Evolutionary conservation across 1,140 invertebrate genomes (phyloP).

Genomic region (Polypedilum vanderplanki): DNA sequence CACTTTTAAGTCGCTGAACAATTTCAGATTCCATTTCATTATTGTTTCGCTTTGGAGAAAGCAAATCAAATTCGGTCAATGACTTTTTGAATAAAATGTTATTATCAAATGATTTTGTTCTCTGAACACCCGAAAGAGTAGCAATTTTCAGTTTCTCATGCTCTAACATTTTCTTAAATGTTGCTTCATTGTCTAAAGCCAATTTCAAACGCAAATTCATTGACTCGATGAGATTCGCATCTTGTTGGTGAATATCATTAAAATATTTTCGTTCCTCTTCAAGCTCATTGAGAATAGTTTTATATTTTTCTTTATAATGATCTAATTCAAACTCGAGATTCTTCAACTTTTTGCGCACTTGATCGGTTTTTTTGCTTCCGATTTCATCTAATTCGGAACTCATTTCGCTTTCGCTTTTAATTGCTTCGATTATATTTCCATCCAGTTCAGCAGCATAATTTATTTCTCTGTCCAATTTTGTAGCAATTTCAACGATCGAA

Average conservation of each 20-base stretch:
- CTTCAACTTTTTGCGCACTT: constrained; percentile 40
- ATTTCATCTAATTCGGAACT: constrained; percentile 45
- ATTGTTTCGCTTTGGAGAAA: constrained; percentile 40
- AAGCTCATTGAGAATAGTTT: constrained; percentile 2
- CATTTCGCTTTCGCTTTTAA: constrained; percentile 46
- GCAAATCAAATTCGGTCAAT: constrained; percentile 34
- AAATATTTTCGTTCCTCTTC: constrained; percentile 47
- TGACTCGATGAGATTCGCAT: constrained; percentile 54
- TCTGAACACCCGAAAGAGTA: constrained; percentile 44
- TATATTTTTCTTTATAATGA: constrained; percentile 16
- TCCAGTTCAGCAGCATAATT: constrained; percentile 54
- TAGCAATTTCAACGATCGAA: constrained; percentile 52
- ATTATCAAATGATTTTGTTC: constrained; percentile 39
- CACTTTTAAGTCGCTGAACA: constrained; percentile 45
- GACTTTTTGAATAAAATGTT: constrained; percentile 37
- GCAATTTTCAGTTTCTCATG: constrained; percentile 48
- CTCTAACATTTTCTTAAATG: constrained; percentile 52
- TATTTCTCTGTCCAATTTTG: constrained; percentile 51
- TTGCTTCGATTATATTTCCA: constrained; percentile 50
- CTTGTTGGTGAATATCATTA: constrained; percentile 50
- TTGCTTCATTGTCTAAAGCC: constrained; percentile 53
- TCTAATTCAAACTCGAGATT: constrained; percentile 39
- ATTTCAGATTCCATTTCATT: constrained; percentile 42
- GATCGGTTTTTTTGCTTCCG: constrained; percentile 39
- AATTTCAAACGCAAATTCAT: constrained; percentile 54